These are phyloP conservation scores for Chiridota heheva DNA, from an alignment of 35 echinoderm and acorn worm species.

Conservation along the genomic window DNA sequence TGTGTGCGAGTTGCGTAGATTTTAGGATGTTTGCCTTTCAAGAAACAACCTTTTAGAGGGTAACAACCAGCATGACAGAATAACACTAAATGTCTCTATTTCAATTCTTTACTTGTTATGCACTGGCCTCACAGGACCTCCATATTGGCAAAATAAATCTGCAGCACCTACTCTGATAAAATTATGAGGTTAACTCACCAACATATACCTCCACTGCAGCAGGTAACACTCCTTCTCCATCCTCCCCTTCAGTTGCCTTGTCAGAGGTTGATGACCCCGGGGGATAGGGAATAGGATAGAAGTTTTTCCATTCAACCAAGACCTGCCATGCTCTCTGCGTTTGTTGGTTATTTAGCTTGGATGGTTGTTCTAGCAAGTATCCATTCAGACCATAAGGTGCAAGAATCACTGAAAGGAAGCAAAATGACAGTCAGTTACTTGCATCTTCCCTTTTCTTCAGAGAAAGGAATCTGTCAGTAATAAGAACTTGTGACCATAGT, in stretches of 20 bases:
- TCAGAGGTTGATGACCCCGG: slow-evolving; percentile 28
- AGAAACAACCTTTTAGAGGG: too few relatives aligned
- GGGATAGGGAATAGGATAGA: slow-evolving; percentile 84
- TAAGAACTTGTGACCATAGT: too few relatives aligned
- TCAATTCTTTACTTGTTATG: too few relatives aligned
- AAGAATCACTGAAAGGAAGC: slow-evolving; percentile 61
- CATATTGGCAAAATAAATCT: neutral
- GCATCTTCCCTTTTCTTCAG: too few relatives aligned
- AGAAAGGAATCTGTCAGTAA: too few relatives aligned
- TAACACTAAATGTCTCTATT: too few relatives aligned
- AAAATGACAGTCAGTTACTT: neutral
- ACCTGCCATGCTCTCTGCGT: slow-evolving; percentile 55
- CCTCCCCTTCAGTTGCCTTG: slow-evolving; percentile 51
- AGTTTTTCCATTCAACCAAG: slow-evolving; percentile 82
- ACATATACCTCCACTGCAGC: slow-evolving; percentile 92
- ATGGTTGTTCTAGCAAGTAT: slow-evolving; percentile 72
- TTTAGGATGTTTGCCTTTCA: too few relatives aligned
- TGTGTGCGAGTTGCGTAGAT: too few relatives aligned
- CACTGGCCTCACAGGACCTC: too few relatives aligned
- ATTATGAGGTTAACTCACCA: too few relatives aligned
- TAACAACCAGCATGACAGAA: too few relatives aligned
- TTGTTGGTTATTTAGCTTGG: slow-evolving; percentile 52
- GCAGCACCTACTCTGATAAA: too few relatives aligned
- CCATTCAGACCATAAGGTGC: slow-evolving; percentile 90
- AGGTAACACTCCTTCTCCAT: slow-evolving; percentile 65